Base-by-base conservation (phyloP, 2,797 vertebrate species). In the Phataginus tricuspis region DNA sequence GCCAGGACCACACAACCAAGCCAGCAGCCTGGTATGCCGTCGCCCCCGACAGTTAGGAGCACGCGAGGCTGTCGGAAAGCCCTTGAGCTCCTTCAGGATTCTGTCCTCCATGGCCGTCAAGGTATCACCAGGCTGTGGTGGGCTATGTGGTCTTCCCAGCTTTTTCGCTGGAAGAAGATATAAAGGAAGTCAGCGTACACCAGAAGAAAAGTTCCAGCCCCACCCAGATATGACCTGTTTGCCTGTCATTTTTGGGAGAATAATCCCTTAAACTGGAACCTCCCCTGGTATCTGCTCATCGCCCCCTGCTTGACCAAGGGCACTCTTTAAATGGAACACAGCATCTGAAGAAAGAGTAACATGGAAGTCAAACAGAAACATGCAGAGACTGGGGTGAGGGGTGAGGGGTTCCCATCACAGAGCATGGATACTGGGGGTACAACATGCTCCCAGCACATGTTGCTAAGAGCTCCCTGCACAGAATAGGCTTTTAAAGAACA, bases 391-490 rank as follows among this genome's bases (percentile, higher is more conserved):
- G 18, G 2, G 3, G 45, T 45, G 45, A 45, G 45, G 45, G 45
- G 45, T 45, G 45, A 11, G 14, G 64, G 4, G 25, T 18, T 16
- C 1, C 14, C 21, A 0, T 7, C 29, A 37, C 13, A 27, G 16
- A 37, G 29, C 2, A 7, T 0, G 7, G 64, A 25, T 1, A 2
- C 2, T 2, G 12, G n/a, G 10, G 29, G 29, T 3, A 3, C 71
- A 74, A 15, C 53, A 13, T 0, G 2, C 9, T 51, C 25, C n/a
- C 5, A 7, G 42, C 0, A 10, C 2, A 2, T 0, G 53, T 16
- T 3, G 1, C 68, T 18, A 42, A 31, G 53, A 31, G 15, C 15
- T 27, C 51, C 69, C 75, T 1, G 3, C 55, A 84, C 75, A 27
- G 25, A 29, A 49, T 0, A 10, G 72, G 9, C 13, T 18, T 59